Evolutionary conservation across 1,140 invertebrate species (phyloP), one percentile per base, ranked within the genome.

Genomic region (Cotesia vestalis): DNA sequence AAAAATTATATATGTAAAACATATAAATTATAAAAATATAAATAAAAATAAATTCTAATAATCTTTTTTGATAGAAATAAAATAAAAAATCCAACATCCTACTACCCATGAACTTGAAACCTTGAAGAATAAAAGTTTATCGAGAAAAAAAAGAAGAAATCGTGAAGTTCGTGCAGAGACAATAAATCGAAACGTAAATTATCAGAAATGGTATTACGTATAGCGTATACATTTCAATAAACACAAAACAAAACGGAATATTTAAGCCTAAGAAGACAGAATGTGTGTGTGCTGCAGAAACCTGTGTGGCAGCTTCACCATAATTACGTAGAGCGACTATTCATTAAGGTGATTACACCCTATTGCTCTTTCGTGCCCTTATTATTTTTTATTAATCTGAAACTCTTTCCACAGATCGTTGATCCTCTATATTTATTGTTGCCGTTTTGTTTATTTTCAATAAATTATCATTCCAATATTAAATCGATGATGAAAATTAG

Each of bases 221-320:
- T 27, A 27, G 27, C 27, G 27, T 27, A 27, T 27, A 27, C 3
- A 27, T 27, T 27, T 27, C 34, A 38, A 14, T n/a, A n/a, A 38
- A 27, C 35, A 51, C 5, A 14, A 11, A 53, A 36, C 17, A 52
- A 55, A n/a, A 36, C 17, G 14, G 20, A 40, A 27, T 27, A 66
- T 66, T 17, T 67, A 34, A 20, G 27, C 27, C 27, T 27, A 27
- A 27, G 27, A 27, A 55, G 20, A n/a, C 12, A 35, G 6, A 17
- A 27, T 20, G 51, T 67, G 20, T 14, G 9, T 17, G 66, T 67
- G 40, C 17, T 9, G 4, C 3, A 27, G 12, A 35, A 64, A 40
- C 53, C 63, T 59, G 63, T 72, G 70, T 72, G 70, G 70, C 70
- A 72, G 70, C 70, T 72, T 72, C 70, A 72, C 70, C 70, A 66